phyloP scores from a whole-genome alignment of 2,888 invertebrate species.

The Bellardia bayeri region DNA sequence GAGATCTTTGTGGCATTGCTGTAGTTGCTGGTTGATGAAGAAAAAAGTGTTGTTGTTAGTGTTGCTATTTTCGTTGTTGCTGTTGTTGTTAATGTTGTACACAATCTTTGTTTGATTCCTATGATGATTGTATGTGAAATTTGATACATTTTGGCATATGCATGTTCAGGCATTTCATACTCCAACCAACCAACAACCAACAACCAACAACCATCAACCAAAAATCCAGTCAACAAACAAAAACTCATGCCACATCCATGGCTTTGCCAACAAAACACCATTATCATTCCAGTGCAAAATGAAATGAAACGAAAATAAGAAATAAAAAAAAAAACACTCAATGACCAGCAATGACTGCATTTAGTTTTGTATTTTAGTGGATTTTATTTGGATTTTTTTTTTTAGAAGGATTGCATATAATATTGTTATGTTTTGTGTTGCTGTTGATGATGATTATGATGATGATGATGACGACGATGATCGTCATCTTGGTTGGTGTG shows the following conservation, averaged over 20 bases:
- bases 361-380: slow-evolving; percentile 66
- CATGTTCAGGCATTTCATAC: slow-evolving; percentile 74
- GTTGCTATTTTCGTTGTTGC: slow-evolving; percentile 66
- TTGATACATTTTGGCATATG: slow-evolving; percentile 82
- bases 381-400: slow-evolving; percentile 52
- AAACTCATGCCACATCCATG: slow-evolving; percentile 49
- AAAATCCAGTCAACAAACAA: slow-evolving; percentile 59
- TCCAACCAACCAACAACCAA: not conserved
- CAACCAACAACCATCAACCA: slow-evolving; percentile 44
- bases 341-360: slow-evolving; percentile 63
- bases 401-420: slow-evolving; percentile 71
- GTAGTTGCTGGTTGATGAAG: slow-evolving; percentile 2
- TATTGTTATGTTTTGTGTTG: slow-evolving; percentile 63
- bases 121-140: slow-evolving; percentile 83
- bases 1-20: slow-evolving; percentile 33
- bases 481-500: slow-evolving; percentile 64
- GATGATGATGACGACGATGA: slow-evolving; percentile 56
- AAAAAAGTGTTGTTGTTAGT: slow-evolving; percentile 61
- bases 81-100: slow-evolving; percentile 76
- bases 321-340: slow-evolving; percentile 20
- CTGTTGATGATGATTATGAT: slow-evolving; percentile 31
- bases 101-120: slow-evolving; percentile 72
- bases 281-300: slow-evolving; percentile 54
- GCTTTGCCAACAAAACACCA: slow-evolving; percentile 52
- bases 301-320: slow-evolving; percentile 19